Base-by-base conservation (phyloP, 2,888 invertebrate species). In the Notocelia uddmanniana region DNA sequence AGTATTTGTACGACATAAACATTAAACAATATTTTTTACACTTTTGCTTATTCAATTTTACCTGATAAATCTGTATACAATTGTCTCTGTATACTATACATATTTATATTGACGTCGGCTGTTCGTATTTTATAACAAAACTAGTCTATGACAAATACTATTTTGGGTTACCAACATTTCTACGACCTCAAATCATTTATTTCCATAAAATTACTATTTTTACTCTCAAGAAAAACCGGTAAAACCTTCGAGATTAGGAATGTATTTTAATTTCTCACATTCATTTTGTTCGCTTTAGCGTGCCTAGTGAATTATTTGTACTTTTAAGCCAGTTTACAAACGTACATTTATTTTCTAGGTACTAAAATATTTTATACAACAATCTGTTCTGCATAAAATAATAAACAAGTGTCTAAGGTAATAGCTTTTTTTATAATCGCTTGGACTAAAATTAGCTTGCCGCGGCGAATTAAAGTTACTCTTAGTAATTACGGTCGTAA, bases 401-500 rank as follows among this genome's bases (percentile, higher is more conserved):
- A 21, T 60, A n/a, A 45, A 15, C 41, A 59, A 21, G n/a, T 54
- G 13, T 10, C 5, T 23, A 59, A 13, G 41, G 57, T 34, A 63
- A 58, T 57, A 50, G 48, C 15, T 8, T n/a, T 58, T n/a, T 69
- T 45, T 50, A 48, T 52, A 66, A 50, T 54, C 31, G 18, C 23
- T 23, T 23, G 18, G 26, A 19, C 58, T 70, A 41, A 64, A 63
- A 63, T 37, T 64, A 70, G 37, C 48, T 34, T 34, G 19, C 50
- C 37, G 37, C 37, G 37, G 21, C 50, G 37, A 52, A 59, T 57
- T 68, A 59, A 68, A 68, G 31, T 48, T 41, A 60, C 41, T 67
- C 19, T 26, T 55, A 31, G 58, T 48, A 26, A 59, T 21, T 52
- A 69, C 21, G 21, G 50, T 66, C 64, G 70, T 70, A 66, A 70